Evolutionary conservation across 1,140 invertebrate genomes (phyloP), one percentile per base, ranked within the genome.

Genomic region (Drosophila baimaii): DNA sequence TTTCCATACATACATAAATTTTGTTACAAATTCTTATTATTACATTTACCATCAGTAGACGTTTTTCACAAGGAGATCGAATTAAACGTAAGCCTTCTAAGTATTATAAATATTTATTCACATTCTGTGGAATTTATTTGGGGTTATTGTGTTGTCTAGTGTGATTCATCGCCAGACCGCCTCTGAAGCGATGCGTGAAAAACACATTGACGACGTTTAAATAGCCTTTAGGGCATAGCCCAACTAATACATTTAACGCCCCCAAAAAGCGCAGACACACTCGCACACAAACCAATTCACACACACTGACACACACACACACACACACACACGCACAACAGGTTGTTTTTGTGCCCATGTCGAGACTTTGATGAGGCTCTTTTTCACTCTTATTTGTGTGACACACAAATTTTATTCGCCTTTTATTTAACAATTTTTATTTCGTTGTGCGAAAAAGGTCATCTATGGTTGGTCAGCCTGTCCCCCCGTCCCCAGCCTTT

Each of bases 351-450:
- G 39, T 69, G 37, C 33, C 23, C 25, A 47, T 58, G 61, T 71
- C 68, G 46, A 70, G 37, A 71, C 80, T 65, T 79, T 83, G 80
- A 79, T 56, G 56, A 76, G 75, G 65, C 49, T 68, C 52, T 29
- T 68, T 64, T 73, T 62, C 46, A 64, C 59, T 49, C 54, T 54
- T 47, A 77, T 69, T 77, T 77, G 73, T 86, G 61, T 79, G 82
- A 79, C 70, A 69, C 82, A 86, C 75, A 86, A 71, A 77, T 86
- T 82, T 86, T 88, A 86, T 86, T 86, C 76, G 75, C 70, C 83
- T 88, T 86, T 86, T 86, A 86, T 86, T 86, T 86, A 86, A 82
- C 82, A 86, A 86, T 88, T 86, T 85, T 86, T 86, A 86, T 86
- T 86, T 85, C 63, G 81, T 55, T 86, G 65, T 88, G 79, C 75